Base-by-base conservation (phyloP, 2,888 invertebrate genomes). In the Yponomeuta sedellus region DNA sequence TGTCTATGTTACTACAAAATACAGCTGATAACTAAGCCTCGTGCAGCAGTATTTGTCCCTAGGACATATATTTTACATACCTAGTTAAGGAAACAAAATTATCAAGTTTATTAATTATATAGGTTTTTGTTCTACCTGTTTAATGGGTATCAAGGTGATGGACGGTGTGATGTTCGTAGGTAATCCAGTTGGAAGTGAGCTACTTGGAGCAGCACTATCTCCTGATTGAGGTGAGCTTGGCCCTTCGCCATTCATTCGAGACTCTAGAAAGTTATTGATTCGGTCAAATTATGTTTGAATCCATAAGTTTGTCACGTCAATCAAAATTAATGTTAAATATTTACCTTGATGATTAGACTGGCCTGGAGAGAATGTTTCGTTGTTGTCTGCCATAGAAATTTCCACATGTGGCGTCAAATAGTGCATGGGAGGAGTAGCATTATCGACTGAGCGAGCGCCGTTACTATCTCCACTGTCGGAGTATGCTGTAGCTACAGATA, bases 391-490 rank as follows among this genome's bases (percentile, higher is more conserved):
- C 94, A 97, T 96, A 58, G 96, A 97, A 81, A 97, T 97, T 90
- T 97, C 97, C 52, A 97, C 97, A 74, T 97, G 97, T 8, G 97
- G 97, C 56, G 97, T 97, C 58, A 97, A 92, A 80, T 97, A 97
- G 83, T 97, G 97, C 96, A 97, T 97, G 0, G 97, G 97, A 12
- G 97, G 97, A 62, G 97, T 97, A 10, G 95, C 96, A 77, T 97
- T 97, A 78, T 97, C 96, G n/a, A 95, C 94, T 0, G 96, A 96
- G 67, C 96, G 92, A 59, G 94, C 94, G 1, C 95, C 95, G 66
- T 95, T 94, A 71, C 96, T 96, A 75, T 97, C 96, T 0, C 96
- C 96, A 71, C 96, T 96, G 78, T 97, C 97, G 57, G 96, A 96
- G 76, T 95, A 94, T 34, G 94, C 95, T n/a, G 95, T 94, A 0